phyloP scores from a whole-genome alignment of 2,113 vertebrate genomes.

The Thunnus thynnus region DNA sequence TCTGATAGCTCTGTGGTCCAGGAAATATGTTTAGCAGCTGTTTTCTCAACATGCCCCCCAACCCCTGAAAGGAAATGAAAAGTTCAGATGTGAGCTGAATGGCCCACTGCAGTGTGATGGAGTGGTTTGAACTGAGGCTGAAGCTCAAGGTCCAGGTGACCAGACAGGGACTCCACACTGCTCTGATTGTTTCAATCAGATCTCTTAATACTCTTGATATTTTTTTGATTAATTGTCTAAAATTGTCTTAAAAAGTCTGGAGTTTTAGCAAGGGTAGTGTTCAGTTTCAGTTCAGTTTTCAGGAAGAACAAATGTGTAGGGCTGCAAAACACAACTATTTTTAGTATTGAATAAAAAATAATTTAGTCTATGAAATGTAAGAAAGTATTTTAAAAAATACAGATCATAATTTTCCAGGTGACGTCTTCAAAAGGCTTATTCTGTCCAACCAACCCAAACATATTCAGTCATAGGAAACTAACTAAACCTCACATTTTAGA shows the following conservation, averaged over 20 bases:
- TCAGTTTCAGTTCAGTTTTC: no score
- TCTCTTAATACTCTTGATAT: not conserved
- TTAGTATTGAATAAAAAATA: no score
- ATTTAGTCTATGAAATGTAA: no score
- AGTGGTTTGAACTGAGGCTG: not conserved
- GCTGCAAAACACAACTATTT: no score
- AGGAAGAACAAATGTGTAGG: no score
- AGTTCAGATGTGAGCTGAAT: slow-evolving; percentile 69
- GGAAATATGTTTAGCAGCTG: slow-evolving; percentile 82
- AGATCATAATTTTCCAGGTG: no score
- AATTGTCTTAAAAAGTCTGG: not conserved
- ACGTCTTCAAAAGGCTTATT: no score
- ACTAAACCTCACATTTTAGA: no score
- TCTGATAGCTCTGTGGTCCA: slow-evolving; percentile 42
- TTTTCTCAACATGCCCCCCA: slow-evolving; percentile 48
- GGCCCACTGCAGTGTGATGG: not conserved
- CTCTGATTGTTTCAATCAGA: not conserved
- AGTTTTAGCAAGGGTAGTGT: no score
- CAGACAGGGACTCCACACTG: not conserved
- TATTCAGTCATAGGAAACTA: no score
- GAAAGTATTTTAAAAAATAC: no score
- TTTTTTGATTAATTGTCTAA: not conserved
- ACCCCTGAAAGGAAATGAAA: slow-evolving; percentile 74
- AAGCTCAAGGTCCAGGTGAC: slow-evolving; percentile 24
- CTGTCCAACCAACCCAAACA: no score